A percentile compares a stretch with the other conserved stretches of the same genome.
phyloP scores from a whole-genome alignment of 2,113 vertebrate genomes.

The Thymallus thymallus region DNA sequence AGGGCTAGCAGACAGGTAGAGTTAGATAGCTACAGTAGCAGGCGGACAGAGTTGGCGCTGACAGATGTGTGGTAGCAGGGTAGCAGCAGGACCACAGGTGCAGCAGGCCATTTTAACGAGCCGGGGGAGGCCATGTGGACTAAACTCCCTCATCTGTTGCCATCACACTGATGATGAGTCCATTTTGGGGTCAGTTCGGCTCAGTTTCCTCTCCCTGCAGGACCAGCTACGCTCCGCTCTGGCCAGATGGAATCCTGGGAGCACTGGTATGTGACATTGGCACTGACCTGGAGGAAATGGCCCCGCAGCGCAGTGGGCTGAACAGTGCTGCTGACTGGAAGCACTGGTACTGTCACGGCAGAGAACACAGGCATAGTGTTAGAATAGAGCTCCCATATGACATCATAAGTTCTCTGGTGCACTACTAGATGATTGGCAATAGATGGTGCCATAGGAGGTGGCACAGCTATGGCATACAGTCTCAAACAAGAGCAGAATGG shows the following conservation, averaged over 20 bases:
- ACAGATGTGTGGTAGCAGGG: slow-evolving; percentile 62
- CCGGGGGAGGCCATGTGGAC: slow-evolving; percentile 57
- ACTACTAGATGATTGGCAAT: not conserved
- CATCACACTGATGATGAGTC: slow-evolving; percentile 68
- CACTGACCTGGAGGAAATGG: slow-evolving; percentile 29
- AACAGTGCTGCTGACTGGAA: not conserved
- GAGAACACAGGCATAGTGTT: too few relatives aligned
- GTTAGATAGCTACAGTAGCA: not conserved
- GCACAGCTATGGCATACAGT: not conserved
- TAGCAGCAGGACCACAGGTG: slow-evolving; percentile 70
- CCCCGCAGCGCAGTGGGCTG: not conserved
- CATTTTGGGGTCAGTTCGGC: slow-evolving; percentile 66
- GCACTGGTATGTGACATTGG: slow-evolving; percentile 9
- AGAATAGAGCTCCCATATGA: too few relatives aligned
- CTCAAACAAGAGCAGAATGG: too few relatives aligned
- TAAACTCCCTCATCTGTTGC: slow-evolving; percentile 74
- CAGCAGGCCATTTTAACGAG: slow-evolving; percentile 63
- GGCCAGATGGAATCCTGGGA: slow-evolving; percentile 49
- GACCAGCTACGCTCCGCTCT: slow-evolving; percentile 39
- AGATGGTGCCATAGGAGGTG: not conserved
- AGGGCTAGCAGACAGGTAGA: slow-evolving; percentile 19
- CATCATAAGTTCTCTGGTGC: too few relatives aligned
- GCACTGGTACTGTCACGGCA: not conserved
- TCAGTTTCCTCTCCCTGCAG: slow-evolving; percentile 50
- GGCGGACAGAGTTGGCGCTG: slow-evolving; percentile 22